phyloP scores from a whole-genome alignment of 2,113 vertebrate genomes.

The Eidolon helvum region DNA sequence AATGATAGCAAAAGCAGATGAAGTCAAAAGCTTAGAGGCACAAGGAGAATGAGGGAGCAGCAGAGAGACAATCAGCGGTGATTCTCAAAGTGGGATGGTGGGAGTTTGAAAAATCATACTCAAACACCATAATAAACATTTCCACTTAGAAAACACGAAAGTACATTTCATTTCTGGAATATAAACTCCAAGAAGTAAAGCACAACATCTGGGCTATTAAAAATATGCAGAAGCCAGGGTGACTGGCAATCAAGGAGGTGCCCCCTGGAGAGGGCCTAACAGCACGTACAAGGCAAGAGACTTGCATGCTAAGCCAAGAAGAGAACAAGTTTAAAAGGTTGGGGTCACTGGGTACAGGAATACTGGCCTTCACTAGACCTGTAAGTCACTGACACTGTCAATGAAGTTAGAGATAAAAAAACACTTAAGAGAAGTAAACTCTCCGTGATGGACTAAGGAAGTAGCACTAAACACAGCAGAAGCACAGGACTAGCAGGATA shows the following conservation, averaged over 20 bases:
- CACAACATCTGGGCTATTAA: not conserved
- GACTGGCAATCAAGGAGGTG: not conserved
- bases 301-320: not conserved
- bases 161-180: not conserved
- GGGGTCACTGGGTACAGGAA: not conserved
- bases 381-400: not conserved
- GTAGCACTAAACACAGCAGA: not conserved
- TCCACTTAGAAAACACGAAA: conserved; percentile 30
- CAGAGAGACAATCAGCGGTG: not conserved
- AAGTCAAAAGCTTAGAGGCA: not conserved
- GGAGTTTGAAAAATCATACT: not conserved
- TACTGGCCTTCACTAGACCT: not conserved
- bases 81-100: not conserved
- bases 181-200: conserved; percentile 17
- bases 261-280: not conserved
- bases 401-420: not conserved
- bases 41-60: not conserved
- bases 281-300: not conserved
- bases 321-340: not conserved
- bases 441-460: not conserved
- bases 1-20: conserved; percentile 13
- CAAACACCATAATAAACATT: not conserved
- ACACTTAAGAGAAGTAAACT: not conserved
- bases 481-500: not conserved
- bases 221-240: not conserved